A percentile compares a stretch with the other conserved stretches of the same genome.
phyloP scores from a whole-genome alignment of 2,113 vertebrate genomes.

The Abramis brama region DNA sequence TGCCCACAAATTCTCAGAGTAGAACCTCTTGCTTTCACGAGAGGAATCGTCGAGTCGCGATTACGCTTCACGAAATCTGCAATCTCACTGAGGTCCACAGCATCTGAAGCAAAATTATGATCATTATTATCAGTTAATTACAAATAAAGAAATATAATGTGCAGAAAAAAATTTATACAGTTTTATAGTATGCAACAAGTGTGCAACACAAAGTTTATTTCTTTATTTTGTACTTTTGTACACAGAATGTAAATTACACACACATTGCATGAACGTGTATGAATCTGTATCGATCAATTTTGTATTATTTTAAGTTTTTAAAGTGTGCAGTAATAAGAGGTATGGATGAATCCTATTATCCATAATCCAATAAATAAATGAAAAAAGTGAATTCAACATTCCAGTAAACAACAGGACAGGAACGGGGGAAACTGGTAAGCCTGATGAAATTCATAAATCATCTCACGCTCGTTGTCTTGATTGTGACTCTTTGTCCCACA shows the following conservation, averaged over 20 bases:
- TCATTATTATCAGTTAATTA: background rate
- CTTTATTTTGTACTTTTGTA: background rate
- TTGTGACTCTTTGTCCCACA: background rate
- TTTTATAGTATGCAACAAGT: background rate
- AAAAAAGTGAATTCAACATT: too few relatives aligned
- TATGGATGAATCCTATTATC: background rate
- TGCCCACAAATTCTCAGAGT: conserved; percentile 42
- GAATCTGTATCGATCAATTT: background rate
- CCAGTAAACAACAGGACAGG: too few relatives aligned
- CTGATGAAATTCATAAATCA: background rate
- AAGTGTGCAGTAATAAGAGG: background rate
- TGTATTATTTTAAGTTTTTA: too few relatives aligned
- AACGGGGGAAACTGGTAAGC: too few relatives aligned
- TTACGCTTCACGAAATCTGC: background rate
- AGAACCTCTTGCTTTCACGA: conserved; percentile 28
- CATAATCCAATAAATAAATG: too few relatives aligned
- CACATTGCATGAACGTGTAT: too few relatives aligned
- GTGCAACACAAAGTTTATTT: too few relatives aligned
- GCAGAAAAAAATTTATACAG: too few relatives aligned
- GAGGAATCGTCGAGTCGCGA: conserved; percentile 1
- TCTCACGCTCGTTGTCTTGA: background rate
- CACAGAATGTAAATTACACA: background rate
- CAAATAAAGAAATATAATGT: too few relatives aligned
- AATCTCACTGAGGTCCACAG: background rate
- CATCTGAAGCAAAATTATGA: background rate